Evolutionary conservation across 2,888 invertebrate genomes (phyloP), one percentile per base, ranked within the genome.

Genomic region (Vanessa cardui): DNA sequence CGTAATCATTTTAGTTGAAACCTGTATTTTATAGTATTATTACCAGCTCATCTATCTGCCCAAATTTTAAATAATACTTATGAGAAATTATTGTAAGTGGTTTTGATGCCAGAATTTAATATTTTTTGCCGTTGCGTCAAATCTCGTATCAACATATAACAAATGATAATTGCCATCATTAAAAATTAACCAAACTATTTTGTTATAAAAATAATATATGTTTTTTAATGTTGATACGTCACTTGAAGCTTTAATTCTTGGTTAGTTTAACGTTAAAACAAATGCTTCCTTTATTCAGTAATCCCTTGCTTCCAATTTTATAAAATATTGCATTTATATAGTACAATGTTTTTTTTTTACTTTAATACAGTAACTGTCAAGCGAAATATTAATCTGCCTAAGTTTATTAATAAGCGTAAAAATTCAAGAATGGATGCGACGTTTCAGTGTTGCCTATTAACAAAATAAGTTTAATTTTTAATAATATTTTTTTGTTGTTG

Each of bases 271-370:
- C 33, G n/a, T 61, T 50, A 52, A 20, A 12, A 60, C 54, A 21
- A 56, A 62, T 58, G 49, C 68, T 71, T 71, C 68, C 65, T 54
- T 39, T 54, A 54, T 31, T 54, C 52, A 31, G 52, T 54, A 31
- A 54, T 31, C 18, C 39, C 26, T 59, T 58, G 39, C 68, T 70
- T 71, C 62, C 58, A 59, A 58, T 52, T 54, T 54, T 18, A 8
- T 7, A 18, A 39, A 64, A 26, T 69, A 49, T 73, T 76, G 76
- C 74, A 76, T 77, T 77, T 77, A 75, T 66, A 50, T 67, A 73
- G 73, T 74, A 75, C 72, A 74, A 72, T 70, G 60, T 70, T 68
- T 64, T 58, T 39, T 54, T 72, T 44, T 54, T 54, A 52, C 52
- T 26, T 54, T 54, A 26, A 58, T 50, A 62, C 15, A 45, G 16